phyloP scores from a whole-genome alignment of 1,140 invertebrate species.

The Orchesella cincta region DNA sequence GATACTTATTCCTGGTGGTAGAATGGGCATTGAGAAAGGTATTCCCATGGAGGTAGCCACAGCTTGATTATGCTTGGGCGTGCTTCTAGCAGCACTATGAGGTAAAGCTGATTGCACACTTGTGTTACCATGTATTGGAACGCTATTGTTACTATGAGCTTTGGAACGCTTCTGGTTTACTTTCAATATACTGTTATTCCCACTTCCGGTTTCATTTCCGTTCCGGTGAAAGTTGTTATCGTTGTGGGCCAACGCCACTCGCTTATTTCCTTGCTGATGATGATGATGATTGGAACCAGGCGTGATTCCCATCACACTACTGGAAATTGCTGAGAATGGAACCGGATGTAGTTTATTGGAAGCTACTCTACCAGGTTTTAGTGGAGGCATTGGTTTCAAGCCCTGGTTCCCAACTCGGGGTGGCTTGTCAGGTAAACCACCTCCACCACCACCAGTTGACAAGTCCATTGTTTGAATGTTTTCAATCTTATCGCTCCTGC shows the following conservation, averaged over 20 bases:
- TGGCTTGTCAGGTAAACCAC: slow-evolving; percentile 15
- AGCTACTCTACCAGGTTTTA: not conserved
- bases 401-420: not conserved
- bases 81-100: not conserved
- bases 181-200: slow-evolving; percentile 1
- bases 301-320: slow-evolving; percentile 14
- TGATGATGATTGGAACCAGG: not conserved
- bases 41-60: not conserved
- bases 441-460: not conserved
- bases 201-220: not conserved
- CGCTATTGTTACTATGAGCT: not conserved
- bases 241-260: slow-evolving; percentile 32
- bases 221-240: slow-evolving; percentile 38
- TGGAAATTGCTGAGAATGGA: slow-evolving; percentile 17
- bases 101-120: not conserved
- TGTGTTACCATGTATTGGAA: not conserved
- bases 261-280: not conserved
- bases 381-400: not conserved
- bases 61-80: too few relatives aligned
- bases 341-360: not conserved
- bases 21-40: not conserved
- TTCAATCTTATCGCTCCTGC: slow-evolving; percentile 6
- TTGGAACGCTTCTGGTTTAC: not conserved
- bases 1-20: slow-evolving; percentile 26
- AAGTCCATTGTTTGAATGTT: slow-evolving; percentile 4